Conservation (phyloP, 2,113 vertebrate genomes). For the Apeltes quadracus region DNA sequence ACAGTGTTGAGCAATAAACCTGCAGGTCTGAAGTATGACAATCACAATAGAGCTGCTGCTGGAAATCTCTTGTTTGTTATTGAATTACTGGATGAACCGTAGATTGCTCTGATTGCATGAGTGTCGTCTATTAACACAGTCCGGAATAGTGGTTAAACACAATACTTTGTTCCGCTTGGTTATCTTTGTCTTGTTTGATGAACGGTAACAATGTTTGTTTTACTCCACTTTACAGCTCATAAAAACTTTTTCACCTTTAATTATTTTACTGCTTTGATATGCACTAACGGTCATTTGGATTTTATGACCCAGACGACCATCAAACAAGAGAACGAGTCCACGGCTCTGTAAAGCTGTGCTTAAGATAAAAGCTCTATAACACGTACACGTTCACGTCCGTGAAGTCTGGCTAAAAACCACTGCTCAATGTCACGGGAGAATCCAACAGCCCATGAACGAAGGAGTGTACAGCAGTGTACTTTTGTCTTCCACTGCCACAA, state of each 20-base stretch:
- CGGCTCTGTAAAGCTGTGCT: neutral
- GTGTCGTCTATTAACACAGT: neutral
- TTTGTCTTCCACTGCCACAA: too few relatives aligned
- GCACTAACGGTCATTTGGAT: neutral
- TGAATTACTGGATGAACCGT: slow-evolving; percentile 1
- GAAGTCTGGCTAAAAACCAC: neutral
- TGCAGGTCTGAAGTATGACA: neutral
- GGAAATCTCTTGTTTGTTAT: neutral
- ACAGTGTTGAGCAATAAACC: accelerated
- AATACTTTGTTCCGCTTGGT: neutral
- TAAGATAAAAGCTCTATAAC: neutral
- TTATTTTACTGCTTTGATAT: neutral
- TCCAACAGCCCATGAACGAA: neutral
- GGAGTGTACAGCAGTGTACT: neutral
- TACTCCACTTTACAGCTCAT: slow-evolving; percentile 8
- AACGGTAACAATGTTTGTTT: neutral
- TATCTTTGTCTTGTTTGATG: neutral
- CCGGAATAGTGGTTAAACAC: neutral
- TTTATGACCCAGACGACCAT: neutral
- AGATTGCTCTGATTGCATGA: neutral
- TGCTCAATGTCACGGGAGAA: neutral
- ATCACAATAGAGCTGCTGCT: neutral
- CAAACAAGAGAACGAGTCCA: neutral
- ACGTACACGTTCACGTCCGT: neutral
- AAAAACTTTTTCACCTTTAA: neutral